Base-by-base conservation (phyloP, 2,888 invertebrate genomes). In the Neuroscelio doddi region DNA sequence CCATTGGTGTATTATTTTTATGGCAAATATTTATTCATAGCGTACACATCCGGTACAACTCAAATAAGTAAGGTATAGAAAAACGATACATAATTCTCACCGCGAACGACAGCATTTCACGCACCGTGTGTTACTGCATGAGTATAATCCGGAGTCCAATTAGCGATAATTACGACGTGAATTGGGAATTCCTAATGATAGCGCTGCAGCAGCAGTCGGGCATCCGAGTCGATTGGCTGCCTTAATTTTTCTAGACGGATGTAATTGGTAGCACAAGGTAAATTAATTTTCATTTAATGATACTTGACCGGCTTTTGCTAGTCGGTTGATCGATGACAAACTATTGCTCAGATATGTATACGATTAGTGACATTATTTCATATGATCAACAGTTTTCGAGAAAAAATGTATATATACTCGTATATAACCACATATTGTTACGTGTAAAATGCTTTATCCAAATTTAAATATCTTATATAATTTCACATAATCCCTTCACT, bases 111-210 rank as follows among this genome's bases (percentile, higher is more conserved):
- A 46, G 63, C 69, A 61, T 72, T 73, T 76, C 72, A 70, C 68
- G 71, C 77, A 68, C 58, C 71, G 64, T 53, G 58, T 72, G 68
- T 70, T 67, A n/a, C n/a, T n/a, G 65, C 64, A 63, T 68, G 66
- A 68, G 69, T 71, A 75, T 74, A 76, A 76, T 77, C 70, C 75
- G 55, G 63, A 74, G 73, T 79, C 77, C 78, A 82, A 81, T 81
- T 82, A 81, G 73, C 64, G 78, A 79, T 82, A 78, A 82, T 80
- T 79, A 79, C 71, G 71, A 73, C 73, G 75, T 69, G 71, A 74
- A 80, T 79, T 78, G 75, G 73, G 71, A 77, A 79, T 78, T 73
- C 72, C 72, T 76, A 75, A 76, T 76, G 72, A 69, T 57, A 58
- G 50, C 10, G 32, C 27, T 47, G 36, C 39, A 46, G 16, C 32